Percentiles rank a stretch among this genome's conserved stretches.
Evolutionary conservation across 2,113 vertebrate genomes (phyloP).

Genomic region (Dunckerocampus dactyliophorus): DNA sequence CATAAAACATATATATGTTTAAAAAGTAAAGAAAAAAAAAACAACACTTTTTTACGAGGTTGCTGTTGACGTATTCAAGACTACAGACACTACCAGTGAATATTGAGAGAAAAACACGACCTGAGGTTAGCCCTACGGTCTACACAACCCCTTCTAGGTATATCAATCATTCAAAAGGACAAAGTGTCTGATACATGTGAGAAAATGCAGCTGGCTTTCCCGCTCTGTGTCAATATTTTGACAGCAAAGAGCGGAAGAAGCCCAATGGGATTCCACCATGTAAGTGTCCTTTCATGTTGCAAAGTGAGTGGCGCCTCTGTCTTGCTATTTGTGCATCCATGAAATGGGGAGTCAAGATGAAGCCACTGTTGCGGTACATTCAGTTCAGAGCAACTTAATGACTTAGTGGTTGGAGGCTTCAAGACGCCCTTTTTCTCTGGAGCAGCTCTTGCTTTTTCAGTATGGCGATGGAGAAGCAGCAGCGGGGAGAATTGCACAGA

Average conservation of each 20-base stretch:
- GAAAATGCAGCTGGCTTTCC: slow-evolving; percentile 45
- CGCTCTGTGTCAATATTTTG: slow-evolving; percentile 60
- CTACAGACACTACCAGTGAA: slow-evolving; percentile 24
- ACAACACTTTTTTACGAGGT: too few species aligned
- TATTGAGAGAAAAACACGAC: slow-evolving; percentile 33
- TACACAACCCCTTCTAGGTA: slow-evolving; percentile 13
- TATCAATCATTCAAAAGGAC: slow-evolving; percentile 64
- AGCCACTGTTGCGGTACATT: slow-evolving; percentile 28
- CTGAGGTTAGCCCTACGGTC: slow-evolving; percentile 36
- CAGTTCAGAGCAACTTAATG: slow-evolving; percentile 41
- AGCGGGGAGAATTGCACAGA: too few species aligned
- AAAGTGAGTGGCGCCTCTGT: slow-evolving; percentile 45
- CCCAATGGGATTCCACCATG: slow-evolving; percentile 44
- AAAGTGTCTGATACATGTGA: slow-evolving; percentile 54
- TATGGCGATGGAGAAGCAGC: too few species aligned
- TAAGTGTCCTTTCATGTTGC: slow-evolving; percentile 62
- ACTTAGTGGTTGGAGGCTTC: slow-evolving; percentile 33
- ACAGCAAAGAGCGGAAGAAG: slow-evolving; percentile 46
- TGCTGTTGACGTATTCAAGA: too few species aligned
- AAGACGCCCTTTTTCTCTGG: slow-evolving; percentile 1
- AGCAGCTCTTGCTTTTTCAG: background rate
- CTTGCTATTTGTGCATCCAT: slow-evolving; percentile 28
- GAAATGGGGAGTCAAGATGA: slow-evolving; percentile 47
- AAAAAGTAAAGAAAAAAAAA: too few species aligned
- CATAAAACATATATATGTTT: too few species aligned